Conservation (phyloP, 2,888 invertebrate genomes). For the Agrotis ipsilon region DNA sequence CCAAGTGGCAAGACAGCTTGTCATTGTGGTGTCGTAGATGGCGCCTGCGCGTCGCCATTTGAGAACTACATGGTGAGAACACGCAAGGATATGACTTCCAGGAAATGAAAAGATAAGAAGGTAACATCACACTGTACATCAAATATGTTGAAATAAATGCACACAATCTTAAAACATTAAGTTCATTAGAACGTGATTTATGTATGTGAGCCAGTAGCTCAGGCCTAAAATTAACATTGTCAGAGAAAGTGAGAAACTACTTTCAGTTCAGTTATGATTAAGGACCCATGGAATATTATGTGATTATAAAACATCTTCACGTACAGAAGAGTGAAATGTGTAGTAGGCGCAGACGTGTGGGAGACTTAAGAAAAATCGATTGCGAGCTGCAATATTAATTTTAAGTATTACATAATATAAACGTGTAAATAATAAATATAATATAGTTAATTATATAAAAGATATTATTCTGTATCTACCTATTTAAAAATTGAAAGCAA, state of each 20-base stretch:
- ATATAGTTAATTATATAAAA: conserved; percentile 74
- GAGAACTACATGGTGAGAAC: conserved; percentile 28
- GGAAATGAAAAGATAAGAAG: conserved; percentile 39
- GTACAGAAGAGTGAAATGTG: conserved; percentile 51
- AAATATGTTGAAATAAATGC: conserved; percentile 34
- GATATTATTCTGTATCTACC: conserved; percentile 73
- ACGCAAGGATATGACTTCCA: conserved; percentile 45
- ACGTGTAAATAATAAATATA: conserved; percentile 83
- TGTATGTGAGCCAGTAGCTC: conserved; percentile 21
- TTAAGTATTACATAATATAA: conserved; percentile 84
- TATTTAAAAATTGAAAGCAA: conserved; percentile 83
- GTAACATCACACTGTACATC: conserved; percentile 64
- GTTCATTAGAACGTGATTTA: conserved; percentile 31
- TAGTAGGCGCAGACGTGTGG: conserved; percentile 56
- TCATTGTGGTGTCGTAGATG: conserved; percentile 11
- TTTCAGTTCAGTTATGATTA: conserved; percentile 37
- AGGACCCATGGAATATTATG: conserved; percentile 32
- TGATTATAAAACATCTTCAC: conserved; percentile 35
- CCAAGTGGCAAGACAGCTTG: conserved; percentile 44
- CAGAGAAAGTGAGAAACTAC: conserved; percentile 28
- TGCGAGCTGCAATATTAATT: conserved; percentile 89
- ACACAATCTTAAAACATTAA: conserved; percentile 40
- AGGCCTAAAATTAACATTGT: conserved; percentile 53
- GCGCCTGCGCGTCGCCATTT: conserved; percentile 15
- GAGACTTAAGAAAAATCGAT: conserved; percentile 75